phyloP scores from a whole-genome alignment of 2,797 vertebrate species.

The Spinus olivaceus region DNA sequence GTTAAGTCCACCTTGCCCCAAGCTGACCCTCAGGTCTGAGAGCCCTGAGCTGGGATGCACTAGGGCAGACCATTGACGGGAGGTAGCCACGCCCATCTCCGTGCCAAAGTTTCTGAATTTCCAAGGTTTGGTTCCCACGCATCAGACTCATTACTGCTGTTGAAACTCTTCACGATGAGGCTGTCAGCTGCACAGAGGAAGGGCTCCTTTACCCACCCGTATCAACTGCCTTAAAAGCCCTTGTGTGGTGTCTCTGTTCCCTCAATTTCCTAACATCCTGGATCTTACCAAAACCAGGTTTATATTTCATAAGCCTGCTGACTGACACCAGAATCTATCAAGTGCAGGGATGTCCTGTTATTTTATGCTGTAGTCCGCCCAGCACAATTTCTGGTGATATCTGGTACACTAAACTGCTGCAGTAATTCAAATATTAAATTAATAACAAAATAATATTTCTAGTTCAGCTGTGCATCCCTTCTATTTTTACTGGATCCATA shows the following conservation, averaged over 20 bases:
- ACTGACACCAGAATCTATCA: background rate
- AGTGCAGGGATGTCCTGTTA: background rate
- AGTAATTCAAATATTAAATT: background rate
- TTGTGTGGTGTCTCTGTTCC: background rate
- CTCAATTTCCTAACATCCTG: background rate
- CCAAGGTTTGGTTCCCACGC: background rate
- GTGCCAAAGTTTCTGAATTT: background rate
- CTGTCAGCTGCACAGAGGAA: background rate
- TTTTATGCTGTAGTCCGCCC: background rate
- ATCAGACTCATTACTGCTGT: background rate
- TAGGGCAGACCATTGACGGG: background rate
- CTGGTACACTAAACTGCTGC: background rate
- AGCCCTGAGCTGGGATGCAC: background rate
- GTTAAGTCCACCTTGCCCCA: background rate
- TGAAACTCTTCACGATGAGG: background rate
- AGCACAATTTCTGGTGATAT: background rate
- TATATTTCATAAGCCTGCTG: background rate
- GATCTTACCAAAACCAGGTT: background rate
- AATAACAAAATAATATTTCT: background rate
- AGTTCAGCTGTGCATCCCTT: background rate
- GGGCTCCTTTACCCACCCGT: background rate
- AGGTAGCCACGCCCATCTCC: rapidly evolving
- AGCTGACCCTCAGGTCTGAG: background rate
- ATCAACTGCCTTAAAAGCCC: background rate
- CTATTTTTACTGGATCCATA: background rate